Evolutionary conservation across 2,888 invertebrate genomes (phyloP), one percentile per base, ranked within the genome.

Genomic region (Cephus rjabovi): DNA sequence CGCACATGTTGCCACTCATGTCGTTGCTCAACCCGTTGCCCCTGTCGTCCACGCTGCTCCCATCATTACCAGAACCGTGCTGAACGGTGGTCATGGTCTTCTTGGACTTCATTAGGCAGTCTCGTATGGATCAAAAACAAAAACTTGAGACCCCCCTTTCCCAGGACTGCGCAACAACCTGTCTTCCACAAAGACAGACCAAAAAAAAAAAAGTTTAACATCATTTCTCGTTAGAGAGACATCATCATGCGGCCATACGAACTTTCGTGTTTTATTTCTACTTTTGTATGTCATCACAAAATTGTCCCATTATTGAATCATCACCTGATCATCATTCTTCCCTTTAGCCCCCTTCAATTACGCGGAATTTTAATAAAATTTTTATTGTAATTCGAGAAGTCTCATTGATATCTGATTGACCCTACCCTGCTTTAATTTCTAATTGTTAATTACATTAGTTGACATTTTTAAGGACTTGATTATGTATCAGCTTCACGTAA

Each of bases 31-130:
- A 77, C 90, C 91, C 11, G 88, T 92, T 76, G 85, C 92, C 71
- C 92, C 92, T 90, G 69, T 92, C 69, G 92, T 93, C 31, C 90
- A 90, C 75, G 89, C 92, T 12, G 89, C 92, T 76, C 91, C 92
- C 77, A 83, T 88, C 90, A 92, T 78, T 34, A 81, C 69, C 79
- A 79, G 11, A 74, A 79, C 79, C 35, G 79, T 79, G 1, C 81
- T 90, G 84, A 23, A 78, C 81, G 56, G 79, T 69, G 56, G 73
- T 74, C 56, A 74, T 77, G 71, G 75, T 40, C 89, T 89, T 76
- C 83, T 75, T 30, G 71, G 81, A 81, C 80, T 75, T 77, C 73
- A 56, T 75, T 73, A 80, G 34, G 56, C 37, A 69, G 68, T 76
- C 69, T 56, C 30, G 12, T 69, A 15, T 34, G 77, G 31, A 75